Conservation (phyloP, 2,888 invertebrate genomes). For the Nemotelus pantherinus region DNA sequence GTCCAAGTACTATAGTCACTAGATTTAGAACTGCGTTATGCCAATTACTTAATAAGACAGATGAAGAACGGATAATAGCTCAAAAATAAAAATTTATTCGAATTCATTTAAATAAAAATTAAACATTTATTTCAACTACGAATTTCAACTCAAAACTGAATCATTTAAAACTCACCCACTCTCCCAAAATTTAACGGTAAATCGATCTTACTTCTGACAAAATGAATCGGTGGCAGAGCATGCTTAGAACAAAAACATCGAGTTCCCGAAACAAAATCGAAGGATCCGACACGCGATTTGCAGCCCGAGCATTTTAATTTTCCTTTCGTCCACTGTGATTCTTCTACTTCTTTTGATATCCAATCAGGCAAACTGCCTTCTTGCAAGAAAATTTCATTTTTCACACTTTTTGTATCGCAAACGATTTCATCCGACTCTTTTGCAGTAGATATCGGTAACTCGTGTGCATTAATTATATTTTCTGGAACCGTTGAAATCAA, state of each 20-base stretch:
- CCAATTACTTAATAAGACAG: too few relatives aligned
- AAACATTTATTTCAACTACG: too few relatives aligned
- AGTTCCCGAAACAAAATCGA: slow-evolving; percentile 73
- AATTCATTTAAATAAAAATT: too few relatives aligned
- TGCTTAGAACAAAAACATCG: slow-evolving; percentile 71
- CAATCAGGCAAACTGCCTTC: slow-evolving; percentile 71
- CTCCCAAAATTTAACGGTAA: slow-evolving; percentile 42
- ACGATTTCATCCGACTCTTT: slow-evolving; percentile 61
- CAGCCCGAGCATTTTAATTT: slow-evolving; percentile 73
- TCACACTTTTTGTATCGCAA: slow-evolving; percentile 53
- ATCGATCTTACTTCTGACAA: slow-evolving; percentile 74
- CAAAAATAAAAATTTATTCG: too few relatives aligned
- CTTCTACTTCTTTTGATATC: slow-evolving; percentile 68
- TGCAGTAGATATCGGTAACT: slow-evolving; percentile 55
- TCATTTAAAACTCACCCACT: neutral
- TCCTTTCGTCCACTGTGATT: slow-evolving; percentile 74
- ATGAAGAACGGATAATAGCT: too few relatives aligned
- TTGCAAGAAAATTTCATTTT: slow-evolving; percentile 65
- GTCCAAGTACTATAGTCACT: too few relatives aligned
- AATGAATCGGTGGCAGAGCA: slow-evolving; percentile 70
- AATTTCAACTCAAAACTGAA: too few relatives aligned
- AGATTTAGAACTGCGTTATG: too few relatives aligned
- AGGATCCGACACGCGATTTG: slow-evolving; percentile 71
- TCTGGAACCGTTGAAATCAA: slow-evolving; percentile 59
- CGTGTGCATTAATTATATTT: slow-evolving; percentile 53